These are phyloP conservation scores for Geopemphigus sp. DNA, from an alignment of 1,140 invertebrate species.

Conservation along the genomic window DNA sequence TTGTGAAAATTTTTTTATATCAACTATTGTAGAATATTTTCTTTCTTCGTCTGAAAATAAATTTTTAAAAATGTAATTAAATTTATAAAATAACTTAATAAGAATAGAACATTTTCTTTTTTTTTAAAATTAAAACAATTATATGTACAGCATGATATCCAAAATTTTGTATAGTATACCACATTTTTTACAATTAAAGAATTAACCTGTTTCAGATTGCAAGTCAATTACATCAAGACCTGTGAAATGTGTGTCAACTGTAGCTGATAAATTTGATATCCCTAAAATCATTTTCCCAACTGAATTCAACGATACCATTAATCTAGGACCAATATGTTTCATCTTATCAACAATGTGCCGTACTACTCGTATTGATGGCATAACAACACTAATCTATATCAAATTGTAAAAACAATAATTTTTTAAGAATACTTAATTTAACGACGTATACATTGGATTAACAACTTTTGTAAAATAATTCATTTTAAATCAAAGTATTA, in stretches of 20 bases:
- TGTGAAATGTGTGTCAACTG: slow-evolving; percentile 41
- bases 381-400: slow-evolving; percentile 51
- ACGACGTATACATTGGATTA: too few relatives aligned
- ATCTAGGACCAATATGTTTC: slow-evolving; percentile 30
- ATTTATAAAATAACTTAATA: neutral
- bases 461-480: neutral
- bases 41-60: slow-evolving; percentile 17
- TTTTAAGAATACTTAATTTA: neutral
- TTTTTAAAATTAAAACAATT: neutral
- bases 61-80: neutral
- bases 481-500: neutral
- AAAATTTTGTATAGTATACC: too few relatives aligned
- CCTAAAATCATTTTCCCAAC: slow-evolving; percentile 39
- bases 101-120: neutral
- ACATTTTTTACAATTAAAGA: too few relatives aligned
- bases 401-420: neutral
- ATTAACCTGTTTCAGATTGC: slow-evolving; percentile 1
- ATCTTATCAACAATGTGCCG: slow-evolving; percentile 35
- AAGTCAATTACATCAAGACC: slow-evolving; percentile 8
- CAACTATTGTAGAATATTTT: slow-evolving; percentile 57
- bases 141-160: too few relatives aligned
- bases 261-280: slow-evolving; percentile 37
- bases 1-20: slow-evolving; percentile 61
- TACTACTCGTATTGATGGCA: slow-evolving; percentile 42
- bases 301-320: slow-evolving; percentile 33